A percentile compares a stretch with the other conserved stretches of the same genome.
phyloP scores from a whole-genome alignment of 2,797 vertebrate species.

The Etheostoma perlongum region DNA sequence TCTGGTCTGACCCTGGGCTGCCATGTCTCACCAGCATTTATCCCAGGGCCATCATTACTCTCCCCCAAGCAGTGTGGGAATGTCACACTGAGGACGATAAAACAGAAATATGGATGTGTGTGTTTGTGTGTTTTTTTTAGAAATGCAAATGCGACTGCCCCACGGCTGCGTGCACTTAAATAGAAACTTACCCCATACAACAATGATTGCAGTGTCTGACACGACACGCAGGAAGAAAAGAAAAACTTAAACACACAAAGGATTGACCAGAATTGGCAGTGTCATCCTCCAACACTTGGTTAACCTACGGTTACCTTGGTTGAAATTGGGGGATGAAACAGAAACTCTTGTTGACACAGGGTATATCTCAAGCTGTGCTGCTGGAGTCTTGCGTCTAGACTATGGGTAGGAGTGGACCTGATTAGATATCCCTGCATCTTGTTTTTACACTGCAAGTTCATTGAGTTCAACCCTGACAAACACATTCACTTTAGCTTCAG shows the following conservation, averaged over 20 bases:
- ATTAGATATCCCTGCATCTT: constrained; percentile 55
- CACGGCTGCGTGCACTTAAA: constrained; percentile 58
- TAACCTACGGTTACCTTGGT: constrained; percentile 79
- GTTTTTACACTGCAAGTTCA: constrained; percentile 60
- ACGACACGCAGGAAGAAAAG: constrained; percentile 72
- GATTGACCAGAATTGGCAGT: constrained; percentile 81
- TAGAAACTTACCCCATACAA: constrained; percentile 74
- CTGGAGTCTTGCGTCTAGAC: constrained; percentile 74
- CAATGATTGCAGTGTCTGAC: constrained; percentile 84
- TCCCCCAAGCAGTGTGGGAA: constrained; percentile 79
- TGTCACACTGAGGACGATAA: constrained; percentile 77
- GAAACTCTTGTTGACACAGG: constrained; percentile 71
- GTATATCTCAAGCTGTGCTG: constrained; percentile 62
- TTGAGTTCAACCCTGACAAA: constrained; percentile 52
- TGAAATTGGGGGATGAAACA: constrained; percentile 72
- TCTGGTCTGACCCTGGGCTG: constrained; percentile 77
- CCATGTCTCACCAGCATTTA: constrained; percentile 81
- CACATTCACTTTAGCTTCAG: constrained; percentile 5
- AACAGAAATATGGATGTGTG: constrained; percentile 80
- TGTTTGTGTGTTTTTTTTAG: constrained; percentile 76
- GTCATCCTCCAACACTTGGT: constrained; percentile 75
- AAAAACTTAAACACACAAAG: constrained; percentile 75
- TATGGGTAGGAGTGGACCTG: constrained; percentile 55
- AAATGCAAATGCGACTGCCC: constrained; percentile 76
- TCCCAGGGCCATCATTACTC: constrained; percentile 82